Evolutionary conservation across 2,113 vertebrate species (phyloP).

Genomic region (Struthio camelus): DNA sequence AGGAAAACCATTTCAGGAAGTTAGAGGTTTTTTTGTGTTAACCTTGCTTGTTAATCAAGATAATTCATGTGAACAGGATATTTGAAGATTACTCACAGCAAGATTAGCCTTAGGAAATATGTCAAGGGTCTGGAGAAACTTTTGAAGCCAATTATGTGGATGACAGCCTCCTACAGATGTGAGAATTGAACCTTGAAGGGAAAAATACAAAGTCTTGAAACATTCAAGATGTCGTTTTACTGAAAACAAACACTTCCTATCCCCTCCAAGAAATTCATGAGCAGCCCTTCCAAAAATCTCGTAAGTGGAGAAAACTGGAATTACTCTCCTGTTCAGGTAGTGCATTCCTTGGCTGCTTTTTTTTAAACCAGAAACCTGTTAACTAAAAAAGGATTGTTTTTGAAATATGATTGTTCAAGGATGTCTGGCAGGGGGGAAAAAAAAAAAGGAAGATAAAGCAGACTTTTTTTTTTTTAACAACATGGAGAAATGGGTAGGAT

Average conservation of each 20-base stretch:
- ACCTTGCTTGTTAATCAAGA: slow-evolving; percentile 52
- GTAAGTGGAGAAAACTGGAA: neutral
- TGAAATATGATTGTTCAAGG: neutral
- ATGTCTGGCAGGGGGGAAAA: neutral
- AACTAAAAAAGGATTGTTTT: neutral
- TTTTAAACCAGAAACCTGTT: neutral
- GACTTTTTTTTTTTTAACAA: neutral
- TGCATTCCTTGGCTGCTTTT: neutral
- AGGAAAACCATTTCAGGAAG: slow-evolving; percentile 22
- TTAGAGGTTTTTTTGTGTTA: slow-evolving; percentile 12
- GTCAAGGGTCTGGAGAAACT: slow-evolving; percentile 42
- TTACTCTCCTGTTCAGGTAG: neutral
- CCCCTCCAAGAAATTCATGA: neutral
- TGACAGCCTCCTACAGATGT: slow-evolving; percentile 33
- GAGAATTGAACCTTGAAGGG: slow-evolving; percentile 36
- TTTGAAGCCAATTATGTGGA: slow-evolving; percentile 38
- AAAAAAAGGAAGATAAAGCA: neutral
- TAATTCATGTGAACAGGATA: slow-evolving; percentile 51
- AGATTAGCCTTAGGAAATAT: slow-evolving; percentile 47
- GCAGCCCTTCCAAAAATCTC: neutral
- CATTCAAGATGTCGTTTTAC: neutral
- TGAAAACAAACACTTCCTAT: neutral
- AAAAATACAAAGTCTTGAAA: neutral
- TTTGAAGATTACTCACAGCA: slow-evolving; percentile 59
- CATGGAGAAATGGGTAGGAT: neutral